Evolutionary conservation across 2,888 invertebrate species (phyloP).

Genomic region (Mythimna impura): DNA sequence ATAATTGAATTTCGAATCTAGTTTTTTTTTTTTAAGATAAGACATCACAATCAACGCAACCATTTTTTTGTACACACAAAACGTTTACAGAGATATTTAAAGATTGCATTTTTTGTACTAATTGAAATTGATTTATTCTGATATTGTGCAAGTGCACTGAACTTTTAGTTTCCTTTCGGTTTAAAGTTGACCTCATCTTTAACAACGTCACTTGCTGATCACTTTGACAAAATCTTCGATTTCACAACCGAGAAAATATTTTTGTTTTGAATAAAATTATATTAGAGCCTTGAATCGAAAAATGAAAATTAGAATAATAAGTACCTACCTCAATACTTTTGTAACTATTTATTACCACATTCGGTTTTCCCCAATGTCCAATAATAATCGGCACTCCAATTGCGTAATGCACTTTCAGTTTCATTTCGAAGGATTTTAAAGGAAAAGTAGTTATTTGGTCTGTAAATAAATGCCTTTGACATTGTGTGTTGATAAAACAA

Average conservation of each 20-base stretch:
- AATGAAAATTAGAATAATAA: neutral
- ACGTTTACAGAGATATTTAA: neutral
- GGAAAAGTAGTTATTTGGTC: neutral
- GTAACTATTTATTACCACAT: neutral
- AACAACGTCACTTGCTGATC: conserved; percentile 4
- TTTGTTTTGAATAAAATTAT: conserved; percentile 10
- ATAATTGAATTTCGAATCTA: no score
- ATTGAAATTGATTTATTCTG: conserved; percentile 10
- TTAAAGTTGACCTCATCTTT: conserved; percentile 10
- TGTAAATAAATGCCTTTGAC: neutral
- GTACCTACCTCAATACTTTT: neutral
- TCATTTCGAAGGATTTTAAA: neutral
- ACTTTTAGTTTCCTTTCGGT: conserved; percentile 4
- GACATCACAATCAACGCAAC: neutral
- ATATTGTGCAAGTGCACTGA: conserved; percentile 20
- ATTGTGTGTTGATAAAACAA: neutral
- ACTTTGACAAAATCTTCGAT: neutral
- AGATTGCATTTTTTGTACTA: conserved; percentile 9
- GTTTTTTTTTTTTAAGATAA: no score
- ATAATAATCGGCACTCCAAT: neutral
- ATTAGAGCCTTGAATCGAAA: conserved; percentile 24
- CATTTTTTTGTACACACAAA: neutral
- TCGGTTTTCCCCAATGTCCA: neutral
- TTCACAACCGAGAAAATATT: conserved; percentile 25
- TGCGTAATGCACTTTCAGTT: neutral